A percentile compares a stretch with the other conserved stretches of the same genome.
Conservation (phyloP, 92 coral and sea anemone species). For the Palythoa grandis region DNA sequence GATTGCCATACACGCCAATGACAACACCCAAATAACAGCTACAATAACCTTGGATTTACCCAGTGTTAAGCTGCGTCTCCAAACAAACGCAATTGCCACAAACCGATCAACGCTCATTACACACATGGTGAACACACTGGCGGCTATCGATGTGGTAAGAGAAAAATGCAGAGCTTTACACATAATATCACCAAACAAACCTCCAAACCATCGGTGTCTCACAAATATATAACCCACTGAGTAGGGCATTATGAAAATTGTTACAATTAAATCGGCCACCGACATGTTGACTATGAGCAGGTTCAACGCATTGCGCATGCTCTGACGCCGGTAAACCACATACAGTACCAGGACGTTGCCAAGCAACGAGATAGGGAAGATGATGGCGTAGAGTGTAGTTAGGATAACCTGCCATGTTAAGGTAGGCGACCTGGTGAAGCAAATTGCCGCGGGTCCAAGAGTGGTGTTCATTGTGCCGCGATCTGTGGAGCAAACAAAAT, state of each 20-base stretch:
- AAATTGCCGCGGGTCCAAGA: neutral
- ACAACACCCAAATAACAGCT: conserved; percentile 70
- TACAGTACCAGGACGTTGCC: conserved; percentile 86
- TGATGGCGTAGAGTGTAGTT: conserved; percentile 65
- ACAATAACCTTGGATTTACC: conserved; percentile 73
- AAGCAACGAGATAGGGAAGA: conserved; percentile 81
- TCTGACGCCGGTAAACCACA: conserved; percentile 84
- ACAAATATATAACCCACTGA: conserved; percentile 68
- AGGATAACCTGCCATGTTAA: conserved; percentile 62
- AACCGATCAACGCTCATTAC: conserved; percentile 83
- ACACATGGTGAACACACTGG: conserved; percentile 75
- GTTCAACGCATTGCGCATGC: conserved; percentile 80
- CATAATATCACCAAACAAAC: conserved; percentile 72
- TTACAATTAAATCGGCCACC: conserved; percentile 79
- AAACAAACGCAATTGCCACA: conserved; percentile 78
- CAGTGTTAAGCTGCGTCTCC: conserved; percentile 69
- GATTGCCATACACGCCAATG: conserved; percentile 74
- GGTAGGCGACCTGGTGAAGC: conserved; percentile 10
- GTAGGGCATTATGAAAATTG: conserved; percentile 82
- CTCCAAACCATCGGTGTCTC: conserved; percentile 76
- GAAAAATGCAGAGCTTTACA: conserved; percentile 78
- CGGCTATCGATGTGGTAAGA: conserved; percentile 75
- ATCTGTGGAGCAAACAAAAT: neutral
- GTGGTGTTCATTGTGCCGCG: conserved; percentile 4
- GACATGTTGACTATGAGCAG: conserved; percentile 89